Base-by-base conservation (phyloP, 2,888 invertebrate genomes). In the Callyntrura guangdongensis region DNA sequence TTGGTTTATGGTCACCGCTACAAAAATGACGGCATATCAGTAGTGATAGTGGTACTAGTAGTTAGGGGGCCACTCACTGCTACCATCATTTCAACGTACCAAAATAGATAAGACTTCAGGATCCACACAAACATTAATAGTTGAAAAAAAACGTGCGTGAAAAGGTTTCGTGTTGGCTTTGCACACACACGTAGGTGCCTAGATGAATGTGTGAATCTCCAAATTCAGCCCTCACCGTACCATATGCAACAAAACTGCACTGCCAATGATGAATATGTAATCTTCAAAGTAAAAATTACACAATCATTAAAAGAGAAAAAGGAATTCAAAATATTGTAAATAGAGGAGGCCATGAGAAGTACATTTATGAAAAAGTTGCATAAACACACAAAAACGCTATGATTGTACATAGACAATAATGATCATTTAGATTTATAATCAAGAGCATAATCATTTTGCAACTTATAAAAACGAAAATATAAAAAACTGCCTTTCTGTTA, bases 281-380 rank as follows among this genome's bases (percentile, higher is more conserved):
- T 74, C 20, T 20, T 49, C 12, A 74, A 74, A 72, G n/a, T 72
- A 45, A 72, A 20, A 47, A 49, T 74, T 74, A 47, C 72, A 74
- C 47, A 74, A 74, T 49, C 72, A 12, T 45, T 74, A 11, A 20
- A 17, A 45, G 47, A 45, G 47, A 47, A 22, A 72, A 45, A 47
- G 6, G 20, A 20, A 14, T 36, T 36, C 36, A 36, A 36, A 36
- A 36, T 36, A 36, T 36, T 36, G 6, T 74, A 74, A 74, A 74
- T 47, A 74, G 20, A 2, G 59, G 14, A 36, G 45, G 67, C 17
- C 69, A 17, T 47, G 20, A 74, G 72, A 11, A 53, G 11, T 74
- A 14, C 8, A 47, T 74, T 74, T 47, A 47, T 74, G 72, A 47
- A 47, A 22, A 0, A 45, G 36, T 17, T 45, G 69, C 36, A n/a